Percentiles rank a stretch among this genome's conserved stretches.
Evolutionary conservation across 2,113 vertebrate genomes (phyloP).

Genomic region (Notarius lentiginosus): DNA sequence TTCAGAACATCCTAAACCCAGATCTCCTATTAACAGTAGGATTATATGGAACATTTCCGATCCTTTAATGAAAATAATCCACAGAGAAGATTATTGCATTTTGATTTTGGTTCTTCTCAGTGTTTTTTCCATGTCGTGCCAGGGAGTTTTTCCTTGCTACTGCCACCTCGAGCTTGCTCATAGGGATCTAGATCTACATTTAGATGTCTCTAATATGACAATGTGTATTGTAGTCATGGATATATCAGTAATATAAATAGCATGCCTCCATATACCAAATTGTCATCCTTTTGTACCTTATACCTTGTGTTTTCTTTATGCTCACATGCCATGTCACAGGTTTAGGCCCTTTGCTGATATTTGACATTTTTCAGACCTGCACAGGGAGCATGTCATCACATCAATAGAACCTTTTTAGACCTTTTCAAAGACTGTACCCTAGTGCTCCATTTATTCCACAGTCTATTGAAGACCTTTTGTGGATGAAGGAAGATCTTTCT

Average conservation of each 20-base stretch:
- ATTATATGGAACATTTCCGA: neutral
- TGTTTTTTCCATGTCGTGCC: neutral
- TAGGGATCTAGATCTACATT: neutral
- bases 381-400: neutral
- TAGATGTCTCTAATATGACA: neutral
- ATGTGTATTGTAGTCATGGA: neutral
- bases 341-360: neutral
- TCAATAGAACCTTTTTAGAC: neutral
- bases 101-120: neutral
- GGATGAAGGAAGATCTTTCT: conserved; percentile 8
- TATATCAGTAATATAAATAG: neutral
- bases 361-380: conserved; percentile 5
- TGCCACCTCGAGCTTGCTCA: neutral
- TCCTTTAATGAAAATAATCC: neutral
- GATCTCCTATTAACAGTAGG: neutral
- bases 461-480: conserved; percentile 21
- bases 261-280: neutral
- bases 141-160: neutral
- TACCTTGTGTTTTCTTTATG: neutral
- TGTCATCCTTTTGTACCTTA: neutral
- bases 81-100: neutral
- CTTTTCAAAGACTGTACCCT: neutral
- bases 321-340: neutral
- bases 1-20: neutral
- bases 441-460: neutral